These are phyloP conservation scores for Pelusios castaneus DNA, from an alignment of 2,113 vertebrate species.

Conservation along the genomic window DNA sequence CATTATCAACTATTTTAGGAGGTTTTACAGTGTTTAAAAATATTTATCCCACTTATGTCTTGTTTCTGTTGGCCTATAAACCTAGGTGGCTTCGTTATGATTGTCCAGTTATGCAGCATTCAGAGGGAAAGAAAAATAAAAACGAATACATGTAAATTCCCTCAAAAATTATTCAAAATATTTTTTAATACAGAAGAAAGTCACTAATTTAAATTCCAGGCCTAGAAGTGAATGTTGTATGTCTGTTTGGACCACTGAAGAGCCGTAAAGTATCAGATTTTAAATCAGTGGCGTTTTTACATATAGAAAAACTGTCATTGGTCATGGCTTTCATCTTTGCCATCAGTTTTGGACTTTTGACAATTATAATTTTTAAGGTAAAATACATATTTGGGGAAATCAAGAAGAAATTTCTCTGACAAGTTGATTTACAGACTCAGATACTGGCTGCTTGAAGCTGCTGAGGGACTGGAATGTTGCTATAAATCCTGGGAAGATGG, in stretches of 20 bases:
- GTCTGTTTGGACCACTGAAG: not conserved
- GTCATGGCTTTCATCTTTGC: not conserved
- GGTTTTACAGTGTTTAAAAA: not conserved
- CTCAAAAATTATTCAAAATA: not conserved
- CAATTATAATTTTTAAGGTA: not conserved
- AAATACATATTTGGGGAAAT: not conserved
- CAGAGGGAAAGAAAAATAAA: not conserved
- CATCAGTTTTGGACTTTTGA: not conserved
- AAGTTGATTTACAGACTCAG: not conserved
- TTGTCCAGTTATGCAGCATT: not conserved
- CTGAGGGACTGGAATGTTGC: not conserved
- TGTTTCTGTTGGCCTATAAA: not conserved
- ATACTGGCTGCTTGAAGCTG: not conserved
- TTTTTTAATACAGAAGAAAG: not conserved
- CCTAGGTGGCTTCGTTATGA: not conserved
- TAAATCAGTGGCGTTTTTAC: not conserved
- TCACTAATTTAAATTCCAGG: not conserved
- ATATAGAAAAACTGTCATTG: not conserved
- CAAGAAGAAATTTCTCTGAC: not conserved
- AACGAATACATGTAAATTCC: not conserved
- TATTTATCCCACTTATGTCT: not conserved
- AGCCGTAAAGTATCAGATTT: not conserved
- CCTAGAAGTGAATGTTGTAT: not conserved
- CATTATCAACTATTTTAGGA: not conserved
- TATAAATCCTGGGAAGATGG: fast-evolving